Percentiles rank a stretch among this genome's conserved stretches.
These are phyloP conservation scores for Apostichopus parvimensis DNA, from an alignment of 35 echinoderm and acorn worm species.

Conservation along the genomic window DNA sequence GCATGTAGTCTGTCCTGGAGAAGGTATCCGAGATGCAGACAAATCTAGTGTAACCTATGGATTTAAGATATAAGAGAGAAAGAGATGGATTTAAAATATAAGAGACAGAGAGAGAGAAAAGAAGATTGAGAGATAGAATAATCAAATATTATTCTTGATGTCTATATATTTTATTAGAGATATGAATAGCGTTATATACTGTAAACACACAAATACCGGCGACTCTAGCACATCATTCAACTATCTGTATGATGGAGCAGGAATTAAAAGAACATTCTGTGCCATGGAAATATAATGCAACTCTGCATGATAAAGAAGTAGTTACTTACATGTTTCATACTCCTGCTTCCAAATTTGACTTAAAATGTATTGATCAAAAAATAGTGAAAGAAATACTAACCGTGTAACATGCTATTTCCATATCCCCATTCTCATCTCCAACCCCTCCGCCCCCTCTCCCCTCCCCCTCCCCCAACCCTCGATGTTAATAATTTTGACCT, in stretches of 20 bases:
- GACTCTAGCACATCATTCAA: not conserved
- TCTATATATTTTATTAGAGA: no score
- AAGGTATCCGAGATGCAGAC: slow-evolving; percentile 94
- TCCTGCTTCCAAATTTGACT: no score
- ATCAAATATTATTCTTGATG: not conserved
- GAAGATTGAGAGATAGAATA: not conserved
- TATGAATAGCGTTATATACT: not conserved
- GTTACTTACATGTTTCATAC: no score
- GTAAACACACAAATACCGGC: not conserved
- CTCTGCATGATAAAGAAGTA: no score
- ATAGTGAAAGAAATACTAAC: no score
- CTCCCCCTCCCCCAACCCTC: no score
- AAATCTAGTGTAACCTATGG: slow-evolving; percentile 78
- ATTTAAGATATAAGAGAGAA: not conserved
- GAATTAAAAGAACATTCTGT: not conserved
- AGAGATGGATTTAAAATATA: no score
- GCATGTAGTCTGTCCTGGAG: slow-evolving; percentile 76
- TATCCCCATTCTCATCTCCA: no score
- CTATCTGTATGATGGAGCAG: not conserved
- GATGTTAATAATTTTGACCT: no score
- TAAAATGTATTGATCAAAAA: no score
- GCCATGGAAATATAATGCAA: not conserved
- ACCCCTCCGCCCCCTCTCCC: no score
- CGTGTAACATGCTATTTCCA: no score
- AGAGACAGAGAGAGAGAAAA: not conserved